phyloP scores from a whole-genome alignment of 2,113 vertebrate species.

The Parotia lawesii region DNA sequence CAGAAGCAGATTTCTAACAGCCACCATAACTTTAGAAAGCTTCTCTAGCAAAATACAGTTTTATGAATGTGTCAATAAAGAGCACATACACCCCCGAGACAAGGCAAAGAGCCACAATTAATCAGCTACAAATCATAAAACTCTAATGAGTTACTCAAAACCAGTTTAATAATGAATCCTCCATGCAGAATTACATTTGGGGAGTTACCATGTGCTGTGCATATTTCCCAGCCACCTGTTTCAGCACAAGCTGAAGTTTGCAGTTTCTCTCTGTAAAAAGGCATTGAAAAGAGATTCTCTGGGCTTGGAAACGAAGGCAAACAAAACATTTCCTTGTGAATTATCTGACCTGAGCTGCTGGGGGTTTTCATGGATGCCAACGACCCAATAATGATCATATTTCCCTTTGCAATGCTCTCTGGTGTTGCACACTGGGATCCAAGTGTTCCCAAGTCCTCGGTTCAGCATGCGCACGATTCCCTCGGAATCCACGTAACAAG shows the following conservation, averaged over 20 bases:
- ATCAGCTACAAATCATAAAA: not conserved
- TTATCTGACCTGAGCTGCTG: conserved; percentile 89
- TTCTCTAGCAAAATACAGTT: not conserved
- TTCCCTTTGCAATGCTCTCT: conserved; percentile 90
- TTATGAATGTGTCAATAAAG: not conserved
- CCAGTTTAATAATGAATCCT: not conserved
- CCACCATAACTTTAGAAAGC: not conserved
- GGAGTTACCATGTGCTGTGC: not conserved
- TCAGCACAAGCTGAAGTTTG: not conserved
- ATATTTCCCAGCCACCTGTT: not conserved
- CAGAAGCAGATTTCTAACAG: not conserved
- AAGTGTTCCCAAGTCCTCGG: conserved; percentile 83
- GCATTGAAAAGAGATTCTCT: not conserved
- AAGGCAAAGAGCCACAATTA: not conserved
- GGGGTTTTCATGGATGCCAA: conserved; percentile 90
- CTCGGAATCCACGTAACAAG: conserved; percentile 87
- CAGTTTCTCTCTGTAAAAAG: not conserved
- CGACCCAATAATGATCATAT: conserved; percentile 94
- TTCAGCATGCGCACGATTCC: conserved; percentile 89
- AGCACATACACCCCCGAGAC: not conserved
- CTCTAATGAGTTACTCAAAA: not conserved
- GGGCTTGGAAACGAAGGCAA: not conserved
- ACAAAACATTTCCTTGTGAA: not conserved
- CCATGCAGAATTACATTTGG: not conserved
- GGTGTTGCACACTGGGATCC: conserved; percentile 88